phyloP scores from a whole-genome alignment of 2,888 invertebrate genomes.

The Caenorhabditis panamensis region DNA sequence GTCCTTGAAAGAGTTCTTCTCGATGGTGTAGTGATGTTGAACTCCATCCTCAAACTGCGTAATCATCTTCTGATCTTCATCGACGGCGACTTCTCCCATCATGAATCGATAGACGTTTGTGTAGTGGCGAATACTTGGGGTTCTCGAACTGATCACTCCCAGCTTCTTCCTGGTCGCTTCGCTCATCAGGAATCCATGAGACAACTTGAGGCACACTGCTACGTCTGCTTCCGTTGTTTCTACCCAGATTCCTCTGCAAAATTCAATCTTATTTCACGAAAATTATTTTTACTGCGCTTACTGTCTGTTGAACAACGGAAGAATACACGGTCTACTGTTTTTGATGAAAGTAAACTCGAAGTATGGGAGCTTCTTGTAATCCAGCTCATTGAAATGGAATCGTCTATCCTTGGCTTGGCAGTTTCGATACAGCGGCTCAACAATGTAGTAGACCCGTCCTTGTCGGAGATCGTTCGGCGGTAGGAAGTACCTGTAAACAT shows the following conservation, averaged over 20 bases:
- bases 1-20: background rate
- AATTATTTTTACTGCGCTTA: background rate
- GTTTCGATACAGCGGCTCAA: slow-evolving; percentile 6
- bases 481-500: slow-evolving; percentile 25
- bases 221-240: slow-evolving; percentile 11
- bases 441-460: slow-evolving; percentile 41
- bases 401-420: background rate
- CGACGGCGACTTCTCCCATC: slow-evolving; percentile 8
- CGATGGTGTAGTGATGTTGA: slow-evolving; percentile 29
- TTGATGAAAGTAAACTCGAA: slow-evolving; percentile 30
- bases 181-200: slow-evolving; percentile 19
- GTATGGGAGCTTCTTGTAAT: slow-evolving; percentile 23
- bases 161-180: slow-evolving; percentile 20
- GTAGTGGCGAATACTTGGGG: slow-evolving; percentile 21
- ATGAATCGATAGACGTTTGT: slow-evolving; percentile 37
- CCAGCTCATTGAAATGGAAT: background rate
- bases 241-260: slow-evolving; percentile 22
- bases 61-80: slow-evolving; percentile 9
- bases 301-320: slow-evolving; percentile 4
- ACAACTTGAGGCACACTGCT: slow-evolving; percentile 17
- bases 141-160: slow-evolving; percentile 14
- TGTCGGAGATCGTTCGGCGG: slow-evolving; percentile 5
- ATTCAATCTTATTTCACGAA: background rate
- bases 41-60: slow-evolving; percentile 32
- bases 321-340: background rate